phyloP scores from a whole-genome alignment of 30 jellyfish, hydroid and myxozoan genomes.

The Sanderia malayensis region DNA sequence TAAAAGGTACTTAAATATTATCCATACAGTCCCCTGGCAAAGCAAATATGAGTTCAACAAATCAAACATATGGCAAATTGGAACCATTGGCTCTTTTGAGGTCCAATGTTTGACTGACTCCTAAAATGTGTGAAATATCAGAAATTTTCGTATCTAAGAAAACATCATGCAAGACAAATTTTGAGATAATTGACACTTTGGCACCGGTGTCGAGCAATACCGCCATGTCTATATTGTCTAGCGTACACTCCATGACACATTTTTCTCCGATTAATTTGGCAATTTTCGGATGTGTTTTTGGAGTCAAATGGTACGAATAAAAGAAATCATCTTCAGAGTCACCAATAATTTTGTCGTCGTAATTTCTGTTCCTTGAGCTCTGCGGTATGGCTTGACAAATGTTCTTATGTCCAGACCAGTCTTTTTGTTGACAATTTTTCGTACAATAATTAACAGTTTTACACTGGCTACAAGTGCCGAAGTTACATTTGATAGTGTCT shows the following conservation, averaged over 20 bases:
- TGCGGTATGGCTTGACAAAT: slow-evolving; percentile 1
- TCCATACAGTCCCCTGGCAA: slow-evolving; percentile 3
- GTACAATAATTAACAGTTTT: slow-evolving; percentile 30
- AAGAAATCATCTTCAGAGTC: slow-evolving; percentile 20
- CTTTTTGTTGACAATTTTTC: slow-evolving; percentile 36
- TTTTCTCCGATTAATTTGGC: slow-evolving; percentile 41
- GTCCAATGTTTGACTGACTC: slow-evolving; percentile 23
- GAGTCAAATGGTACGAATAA: slow-evolving; percentile 13
- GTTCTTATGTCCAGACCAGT: slow-evolving; percentile 18
- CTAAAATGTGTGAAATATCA: slow-evolving; percentile 27
- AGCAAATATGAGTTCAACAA: slow-evolving; percentile 6
- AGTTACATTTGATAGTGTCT: slow-evolving; percentile 12
- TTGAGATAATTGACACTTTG: slow-evolving; percentile 32
- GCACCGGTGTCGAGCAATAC: slow-evolving; percentile 55
- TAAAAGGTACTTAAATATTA: slow-evolving; percentile 22
- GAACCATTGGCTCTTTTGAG: slow-evolving; percentile 35
- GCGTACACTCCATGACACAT: slow-evolving; percentile 24
- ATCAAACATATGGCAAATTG: slow-evolving; percentile 34
- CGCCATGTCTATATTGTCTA: slow-evolving; percentile 2
- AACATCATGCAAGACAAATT: neutral
- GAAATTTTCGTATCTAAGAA: slow-evolving; percentile 5
- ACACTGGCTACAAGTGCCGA: slow-evolving; percentile 31
- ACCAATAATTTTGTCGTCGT: slow-evolving; percentile 17
- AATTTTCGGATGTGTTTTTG: slow-evolving; percentile 7
- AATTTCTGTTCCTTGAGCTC: neutral